Percentiles rank a stretch among this genome's conserved stretches.
These are phyloP conservation scores for Patella caerulea DNA, from an alignment of 2,888 invertebrate species.

Conservation along the genomic window DNA sequence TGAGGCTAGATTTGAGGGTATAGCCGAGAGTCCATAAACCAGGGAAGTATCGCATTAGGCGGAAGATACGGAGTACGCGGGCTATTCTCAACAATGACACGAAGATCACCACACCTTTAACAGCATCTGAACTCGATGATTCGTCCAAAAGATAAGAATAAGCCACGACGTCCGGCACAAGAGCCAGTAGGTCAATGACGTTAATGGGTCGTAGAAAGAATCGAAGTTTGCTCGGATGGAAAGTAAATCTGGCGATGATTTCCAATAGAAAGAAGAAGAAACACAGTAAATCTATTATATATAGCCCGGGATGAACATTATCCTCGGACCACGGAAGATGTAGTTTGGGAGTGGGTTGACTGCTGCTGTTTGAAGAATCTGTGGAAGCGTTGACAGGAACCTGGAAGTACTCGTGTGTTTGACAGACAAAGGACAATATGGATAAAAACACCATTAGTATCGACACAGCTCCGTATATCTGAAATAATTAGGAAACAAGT, in stretches of 20 bases:
- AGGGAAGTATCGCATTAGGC: conserved; percentile 58
- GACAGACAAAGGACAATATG: conserved; percentile 41
- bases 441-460: conserved; percentile 37
- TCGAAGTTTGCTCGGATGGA: conserved; percentile 40
- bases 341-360: not conserved
- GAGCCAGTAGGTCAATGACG: conserved; percentile 38
- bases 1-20: conserved; percentile 62
- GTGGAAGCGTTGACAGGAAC: conserved; percentile 6
- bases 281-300: conserved; percentile 50
- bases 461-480: conserved; percentile 39
- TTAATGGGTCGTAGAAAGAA: conserved; percentile 44
- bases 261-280: conserved; percentile 61
- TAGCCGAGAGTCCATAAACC: conserved; percentile 65
- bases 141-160: conserved; percentile 37
- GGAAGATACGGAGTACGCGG: conserved; percentile 60
- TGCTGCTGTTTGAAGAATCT: too few relatives aligned
- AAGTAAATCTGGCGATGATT: conserved; percentile 47
- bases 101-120: conserved; percentile 37
- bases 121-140: conserved; percentile 28
- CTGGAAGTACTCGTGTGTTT: conserved; percentile 35
- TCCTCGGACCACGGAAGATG: not conserved
- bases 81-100: conserved; percentile 55
- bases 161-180: conserved; percentile 30
- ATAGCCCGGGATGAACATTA: conserved; percentile 37
- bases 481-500: conserved; percentile 22